Conservation (phyloP, 2,113 vertebrate species). For the Hydropotes inermis region DNA sequence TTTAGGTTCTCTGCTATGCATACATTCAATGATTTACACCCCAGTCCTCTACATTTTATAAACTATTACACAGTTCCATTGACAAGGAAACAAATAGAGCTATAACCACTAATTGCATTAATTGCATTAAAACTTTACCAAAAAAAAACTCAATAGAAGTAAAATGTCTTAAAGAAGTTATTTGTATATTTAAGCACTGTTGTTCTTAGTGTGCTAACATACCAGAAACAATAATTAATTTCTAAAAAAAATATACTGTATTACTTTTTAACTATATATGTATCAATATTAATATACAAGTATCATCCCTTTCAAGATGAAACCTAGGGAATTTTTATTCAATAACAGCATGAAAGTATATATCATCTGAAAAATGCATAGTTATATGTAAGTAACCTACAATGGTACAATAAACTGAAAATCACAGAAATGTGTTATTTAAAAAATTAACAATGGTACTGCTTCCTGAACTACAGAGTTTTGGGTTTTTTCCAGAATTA, state of each 20-base stretch:
- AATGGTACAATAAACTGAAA: neutral
- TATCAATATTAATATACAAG: neutral
- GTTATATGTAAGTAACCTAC: neutral
- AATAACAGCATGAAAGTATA: neutral
- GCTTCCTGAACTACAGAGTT: neutral
- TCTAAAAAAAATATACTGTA: neutral
- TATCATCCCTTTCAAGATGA: neutral
- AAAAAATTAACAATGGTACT: neutral
- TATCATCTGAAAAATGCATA: neutral
- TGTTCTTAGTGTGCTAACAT: neutral
- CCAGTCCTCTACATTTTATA: neutral
- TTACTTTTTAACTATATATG: neutral
- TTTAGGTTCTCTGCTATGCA: neutral
- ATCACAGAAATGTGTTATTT: neutral
- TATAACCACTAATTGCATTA: constrained; percentile 20
- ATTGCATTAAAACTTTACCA: constrained; percentile 15
- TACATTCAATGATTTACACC: neutral
- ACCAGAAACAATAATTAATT: constrained; percentile 6
- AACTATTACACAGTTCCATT: neutral
- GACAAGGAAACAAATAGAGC: constrained; percentile 5
- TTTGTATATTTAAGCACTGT: neutral
- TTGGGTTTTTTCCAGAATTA: neutral
- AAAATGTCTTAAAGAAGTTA: constrained; percentile 25
- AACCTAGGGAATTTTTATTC: neutral
- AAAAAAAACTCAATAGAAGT: constrained; percentile 31